Evolutionary conservation across 1,140 invertebrate genomes (phyloP), one percentile per base, ranked within the genome.

Genomic region (Orius laevigatus): DNA sequence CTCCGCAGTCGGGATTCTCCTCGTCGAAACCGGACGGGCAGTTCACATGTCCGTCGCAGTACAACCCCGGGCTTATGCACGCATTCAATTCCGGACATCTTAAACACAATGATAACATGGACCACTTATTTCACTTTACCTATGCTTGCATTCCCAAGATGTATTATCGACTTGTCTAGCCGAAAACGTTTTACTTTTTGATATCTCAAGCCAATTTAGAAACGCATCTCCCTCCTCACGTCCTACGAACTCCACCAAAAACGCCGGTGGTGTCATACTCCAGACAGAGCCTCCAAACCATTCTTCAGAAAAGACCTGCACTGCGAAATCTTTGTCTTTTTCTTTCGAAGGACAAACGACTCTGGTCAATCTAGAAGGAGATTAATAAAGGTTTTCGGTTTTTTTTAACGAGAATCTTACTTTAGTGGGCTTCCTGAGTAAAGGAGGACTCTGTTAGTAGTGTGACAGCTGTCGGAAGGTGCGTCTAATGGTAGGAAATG

Each of bases 51-150:
- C 87, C 86, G 63, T 92, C 85, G 62, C 87, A 92, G 84, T 86
- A 90, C 31, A 92, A 66, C 39, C 75, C 74, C 4, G 80, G 67
- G 53, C 80, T 81, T 51, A 91, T 91, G 60, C 88, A 92, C 15
- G 86, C 86, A 58, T 87, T 82, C 49, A 92, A 66, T 63, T 91
- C 86, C 6, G 86, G 86, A 63, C 87, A 92, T 60, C 81, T 78
- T 34, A 9, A 46, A 51, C 25, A 25, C 3, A 25, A 25, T n/a
- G n/a, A n/a, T n/a, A n/a, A n/a, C n/a, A n/a, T n/a, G n/a, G n/a
- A n/a, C n/a, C n/a, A n/a, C n/a, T n/a, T n/a, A n/a, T n/a, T n/a
- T n/a, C n/a, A 25, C 3, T 11, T 12, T 36, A 52, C 46, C 50
- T 52, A 34, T 48, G 40, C 16, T 41, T 32, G 25, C 50, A 52